phyloP scores from a whole-genome alignment of 2,888 invertebrate genomes.

The Acrobasis repandana region DNA sequence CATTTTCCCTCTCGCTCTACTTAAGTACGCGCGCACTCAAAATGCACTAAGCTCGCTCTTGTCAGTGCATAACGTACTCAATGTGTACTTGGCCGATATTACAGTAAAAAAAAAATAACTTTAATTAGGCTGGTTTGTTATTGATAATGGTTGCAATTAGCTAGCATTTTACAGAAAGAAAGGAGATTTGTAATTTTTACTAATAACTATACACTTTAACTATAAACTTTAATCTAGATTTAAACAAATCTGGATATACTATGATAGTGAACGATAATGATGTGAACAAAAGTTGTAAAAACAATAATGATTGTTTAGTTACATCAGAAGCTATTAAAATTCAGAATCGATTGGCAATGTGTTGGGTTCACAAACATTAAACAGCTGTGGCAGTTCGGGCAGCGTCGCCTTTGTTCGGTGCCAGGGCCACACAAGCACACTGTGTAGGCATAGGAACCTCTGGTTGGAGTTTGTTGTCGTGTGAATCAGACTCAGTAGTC shows the following conservation, averaged over 20 bases:
- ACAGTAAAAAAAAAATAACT: background rate
- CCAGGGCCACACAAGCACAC: constrained; percentile 41
- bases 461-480: constrained; percentile 58
- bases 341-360: constrained; percentile 65
- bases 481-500: too few species aligned
- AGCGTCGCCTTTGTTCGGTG: constrained; percentile 66
- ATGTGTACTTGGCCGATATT: constrained; percentile 42
- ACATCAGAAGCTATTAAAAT: constrained; percentile 47
- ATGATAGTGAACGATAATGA: too few species aligned
- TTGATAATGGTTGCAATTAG: background rate
- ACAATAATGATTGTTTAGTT: constrained; percentile 34
- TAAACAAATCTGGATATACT: too few species aligned
- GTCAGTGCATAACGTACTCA: constrained; percentile 48
- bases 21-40: constrained; percentile 62
- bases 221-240: too few species aligned
- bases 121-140: background rate
- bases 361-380: constrained; percentile 72
- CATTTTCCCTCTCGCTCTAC: constrained; percentile 49
- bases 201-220: too few species aligned
- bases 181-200: too few species aligned
- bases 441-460: constrained; percentile 41
- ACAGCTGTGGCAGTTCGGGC: constrained; percentile 72
- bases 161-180: too few species aligned
- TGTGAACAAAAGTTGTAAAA: constrained; percentile 2
- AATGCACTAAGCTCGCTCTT: constrained; percentile 56